A percentile compares a stretch with the other conserved stretches of the same genome.
Evolutionary conservation across 2,888 invertebrate genomes (phyloP).

Genomic region (Chrysomela aeneicollis): DNA sequence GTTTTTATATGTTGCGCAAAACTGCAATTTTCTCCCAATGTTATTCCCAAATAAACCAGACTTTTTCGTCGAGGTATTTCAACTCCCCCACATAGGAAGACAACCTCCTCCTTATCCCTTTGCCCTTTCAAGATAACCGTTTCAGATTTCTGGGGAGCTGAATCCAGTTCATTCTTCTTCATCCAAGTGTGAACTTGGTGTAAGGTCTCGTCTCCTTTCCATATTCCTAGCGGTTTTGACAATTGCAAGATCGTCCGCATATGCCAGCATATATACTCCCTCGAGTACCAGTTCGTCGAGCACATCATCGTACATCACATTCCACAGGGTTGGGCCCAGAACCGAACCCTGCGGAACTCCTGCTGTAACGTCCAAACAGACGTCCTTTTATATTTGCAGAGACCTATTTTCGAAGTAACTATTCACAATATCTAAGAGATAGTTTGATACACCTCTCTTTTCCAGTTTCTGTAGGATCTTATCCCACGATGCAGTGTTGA

Average conservation of each 20-base stretch:
- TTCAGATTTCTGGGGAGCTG: background rate
- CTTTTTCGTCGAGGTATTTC: background rate
- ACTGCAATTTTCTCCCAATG: background rate
- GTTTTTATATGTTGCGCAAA: background rate
- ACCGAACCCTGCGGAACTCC: slow-evolving; percentile 33
- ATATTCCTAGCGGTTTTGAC: slow-evolving; percentile 16
- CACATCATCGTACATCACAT: slow-evolving; percentile 27
- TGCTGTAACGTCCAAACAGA: background rate
- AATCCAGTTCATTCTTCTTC: background rate
- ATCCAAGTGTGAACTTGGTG: slow-evolving; percentile 19
- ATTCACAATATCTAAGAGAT: background rate
- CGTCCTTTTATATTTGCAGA: background rate
- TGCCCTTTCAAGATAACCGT: background rate
- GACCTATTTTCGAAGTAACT: background rate
- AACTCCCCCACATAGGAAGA: background rate
- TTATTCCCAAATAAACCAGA: background rate
- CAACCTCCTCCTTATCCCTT: background rate
- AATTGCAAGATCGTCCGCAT: slow-evolving; percentile 32
- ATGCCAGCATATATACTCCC: slow-evolving; percentile 15
- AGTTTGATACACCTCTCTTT: background rate
- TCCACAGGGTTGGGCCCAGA: slow-evolving; percentile 35
- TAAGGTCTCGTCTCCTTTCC: background rate
- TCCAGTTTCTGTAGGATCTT: background rate
- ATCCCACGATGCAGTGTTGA: background rate
- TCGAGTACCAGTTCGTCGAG: slow-evolving; percentile 14